Evolutionary conservation across 1,140 invertebrate species (phyloP).

Genomic region (Limonius californicus): DNA sequence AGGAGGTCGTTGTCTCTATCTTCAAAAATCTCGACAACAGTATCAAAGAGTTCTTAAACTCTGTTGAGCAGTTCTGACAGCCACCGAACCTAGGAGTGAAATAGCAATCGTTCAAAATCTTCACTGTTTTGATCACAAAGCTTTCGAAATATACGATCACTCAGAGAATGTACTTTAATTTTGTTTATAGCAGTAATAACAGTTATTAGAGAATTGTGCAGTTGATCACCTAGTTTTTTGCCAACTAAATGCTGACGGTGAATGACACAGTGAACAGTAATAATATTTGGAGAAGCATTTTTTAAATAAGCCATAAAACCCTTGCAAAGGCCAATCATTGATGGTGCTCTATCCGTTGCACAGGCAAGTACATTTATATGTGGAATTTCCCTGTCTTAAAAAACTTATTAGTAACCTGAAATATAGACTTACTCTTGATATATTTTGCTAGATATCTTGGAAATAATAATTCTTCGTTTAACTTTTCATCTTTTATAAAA

Average conservation of each 20-base stretch:
- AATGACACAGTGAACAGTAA: background rate
- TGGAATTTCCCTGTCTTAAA: no score
- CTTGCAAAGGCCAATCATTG: background rate
- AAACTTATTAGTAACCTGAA: no score
- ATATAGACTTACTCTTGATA: no score
- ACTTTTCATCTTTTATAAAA: no score
- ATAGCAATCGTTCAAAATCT: background rate
- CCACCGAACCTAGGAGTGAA: background rate
- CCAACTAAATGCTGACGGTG: background rate
- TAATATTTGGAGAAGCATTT: background rate
- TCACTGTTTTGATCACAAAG: background rate
- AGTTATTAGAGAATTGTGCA: background rate
- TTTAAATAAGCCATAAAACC: conserved; percentile 4
- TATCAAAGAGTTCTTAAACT: background rate
- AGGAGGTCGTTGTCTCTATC: background rate
- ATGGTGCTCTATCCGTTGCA: background rate
- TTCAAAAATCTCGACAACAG: background rate
- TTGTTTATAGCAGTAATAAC: background rate
- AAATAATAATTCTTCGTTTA: no score
- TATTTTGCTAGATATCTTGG: no score
- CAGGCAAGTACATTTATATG: no score
- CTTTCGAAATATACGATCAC: background rate
- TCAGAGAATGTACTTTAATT: background rate
- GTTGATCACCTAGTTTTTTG: background rate
- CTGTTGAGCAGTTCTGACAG: background rate